Evolutionary conservation across 2,797 vertebrate species (phyloP), one percentile per base, ranked within the genome.

Genomic region (Eupleurogrammus muticus): DNA sequence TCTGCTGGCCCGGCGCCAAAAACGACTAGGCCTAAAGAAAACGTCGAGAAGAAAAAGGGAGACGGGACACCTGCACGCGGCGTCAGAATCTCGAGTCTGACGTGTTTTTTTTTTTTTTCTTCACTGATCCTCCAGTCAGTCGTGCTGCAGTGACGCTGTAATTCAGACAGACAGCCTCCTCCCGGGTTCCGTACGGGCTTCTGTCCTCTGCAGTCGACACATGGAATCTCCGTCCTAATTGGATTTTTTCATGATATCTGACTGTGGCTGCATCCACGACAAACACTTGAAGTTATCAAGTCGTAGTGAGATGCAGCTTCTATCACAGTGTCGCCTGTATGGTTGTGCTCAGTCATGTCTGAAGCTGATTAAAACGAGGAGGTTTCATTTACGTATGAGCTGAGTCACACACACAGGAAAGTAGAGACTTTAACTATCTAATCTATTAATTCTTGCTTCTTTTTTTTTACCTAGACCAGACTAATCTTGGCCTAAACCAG

Each of bases 181-280:
- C 48, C 44, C 10, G 36, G 53, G 17, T 54, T 76, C 57, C 56
- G 40, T 34, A 19, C 5, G 9, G 36, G 35, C 51, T 38, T 44
- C 50, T 67, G 32, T 64, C 54, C 34, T 72, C 75, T 61, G 53
- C 67, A 67, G 66, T 55, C 64, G 17, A 53, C 1, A 19, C 40
- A 44, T 44, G 20, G 48, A 73, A 66, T 70, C 63, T 59, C 55
- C 53, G 56, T 57, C 36, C 57, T 87, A 84, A 87, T 83, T 86
- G 57, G 53, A 75, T 76, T 83, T 83, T 80, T 84, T 84, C 81
- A 61, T 53, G 74, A 80, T 79, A 72, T 86, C 68, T 28, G 28
- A 28, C 28, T 70, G 50, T 48, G 60, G 47, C 66, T 52, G 75
- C 77, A 80, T 64, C 62, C 56, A 66, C 53, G 56, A 49, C 73